Percentiles rank a stretch among this genome's conserved stretches.
Evolutionary conservation across 2,888 invertebrate species (phyloP).

Genomic region (Pasiphila rectangulata): DNA sequence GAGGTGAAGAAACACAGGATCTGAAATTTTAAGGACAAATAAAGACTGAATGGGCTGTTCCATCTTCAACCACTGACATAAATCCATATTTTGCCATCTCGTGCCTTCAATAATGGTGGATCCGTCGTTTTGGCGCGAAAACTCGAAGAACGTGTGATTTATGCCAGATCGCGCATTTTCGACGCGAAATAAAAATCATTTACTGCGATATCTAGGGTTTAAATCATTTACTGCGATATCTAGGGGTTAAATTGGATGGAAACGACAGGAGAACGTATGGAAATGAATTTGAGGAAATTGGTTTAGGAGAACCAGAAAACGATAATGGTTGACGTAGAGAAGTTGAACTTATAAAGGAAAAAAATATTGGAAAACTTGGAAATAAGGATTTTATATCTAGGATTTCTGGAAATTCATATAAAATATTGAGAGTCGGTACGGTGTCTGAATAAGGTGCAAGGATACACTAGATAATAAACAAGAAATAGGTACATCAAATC

Average conservation of each 20-base stretch:
- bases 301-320: background rate
- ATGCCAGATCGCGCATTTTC: slow-evolving; percentile 47
- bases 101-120: slow-evolving; percentile 33
- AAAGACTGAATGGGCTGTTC: slow-evolving; percentile 6
- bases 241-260: slow-evolving; percentile 34
- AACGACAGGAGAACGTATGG: slow-evolving; percentile 24
- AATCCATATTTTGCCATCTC: slow-evolving; percentile 34
- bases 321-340: background rate
- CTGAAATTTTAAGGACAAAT: too few species aligned
- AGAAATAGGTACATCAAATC: too few species aligned
- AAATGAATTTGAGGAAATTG: slow-evolving; percentile 16
- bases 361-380: too few species aligned
- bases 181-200: slow-evolving; percentile 53
- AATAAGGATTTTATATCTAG: too few species aligned
- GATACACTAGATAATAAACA: too few species aligned
- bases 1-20: too few species aligned
- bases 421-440: too few species aligned
- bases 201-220: slow-evolving; percentile 34
- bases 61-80: slow-evolving; percentile 13
- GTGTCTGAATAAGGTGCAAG: too few species aligned
- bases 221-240: slow-evolving; percentile 36
- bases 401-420: too few species aligned
- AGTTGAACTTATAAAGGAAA: background rate
- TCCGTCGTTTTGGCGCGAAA: slow-evolving; percentile 48
- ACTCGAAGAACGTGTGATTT: slow-evolving; percentile 48